These are phyloP conservation scores for Benitochromis conjunctus DNA, from an alignment of 2,113 vertebrate genomes.

Conservation along the genomic window DNA sequence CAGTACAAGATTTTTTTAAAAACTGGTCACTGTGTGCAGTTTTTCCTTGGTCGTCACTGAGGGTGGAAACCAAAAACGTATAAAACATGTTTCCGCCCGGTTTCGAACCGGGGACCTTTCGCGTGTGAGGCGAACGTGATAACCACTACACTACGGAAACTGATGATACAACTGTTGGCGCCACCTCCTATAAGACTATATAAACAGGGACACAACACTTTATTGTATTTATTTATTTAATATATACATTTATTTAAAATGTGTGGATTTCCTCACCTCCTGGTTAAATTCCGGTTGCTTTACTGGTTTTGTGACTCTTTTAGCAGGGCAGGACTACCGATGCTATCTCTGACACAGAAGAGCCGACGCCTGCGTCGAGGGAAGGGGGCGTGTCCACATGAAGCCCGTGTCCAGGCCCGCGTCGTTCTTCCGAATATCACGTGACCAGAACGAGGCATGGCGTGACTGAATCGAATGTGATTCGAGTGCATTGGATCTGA, in stretches of 20 bases:
- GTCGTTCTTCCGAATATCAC: too few relatives aligned
- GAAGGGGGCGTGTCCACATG: not conserved
- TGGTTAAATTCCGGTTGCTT: not conserved
- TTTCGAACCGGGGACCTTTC: slow-evolving; percentile 93
- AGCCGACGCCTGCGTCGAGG: too few relatives aligned
- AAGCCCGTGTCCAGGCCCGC: not conserved
- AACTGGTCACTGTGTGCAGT: not conserved
- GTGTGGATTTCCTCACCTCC: not conserved
- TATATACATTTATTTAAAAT: not conserved
- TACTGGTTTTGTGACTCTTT: not conserved
- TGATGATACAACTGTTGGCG: accelerated
- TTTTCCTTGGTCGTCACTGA: not conserved
- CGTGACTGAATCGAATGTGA: not conserved
- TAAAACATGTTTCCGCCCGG: slow-evolving; percentile 82
- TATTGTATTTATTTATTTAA: not conserved
- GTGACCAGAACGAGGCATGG: not conserved
- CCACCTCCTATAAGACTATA: not conserved
- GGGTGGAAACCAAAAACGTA: not conserved
- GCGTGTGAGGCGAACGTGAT: slow-evolving; percentile 93
- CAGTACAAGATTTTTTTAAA: not conserved
- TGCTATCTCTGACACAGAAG: not conserved
- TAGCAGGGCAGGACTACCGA: not conserved
- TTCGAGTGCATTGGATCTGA: not conserved
- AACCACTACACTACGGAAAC: slow-evolving; percentile 96
- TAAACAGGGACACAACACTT: accelerated